These are phyloP conservation scores for Odobenus rosmarus DNA, from an alignment of 2,113 vertebrate species.

Conservation along the genomic window DNA sequence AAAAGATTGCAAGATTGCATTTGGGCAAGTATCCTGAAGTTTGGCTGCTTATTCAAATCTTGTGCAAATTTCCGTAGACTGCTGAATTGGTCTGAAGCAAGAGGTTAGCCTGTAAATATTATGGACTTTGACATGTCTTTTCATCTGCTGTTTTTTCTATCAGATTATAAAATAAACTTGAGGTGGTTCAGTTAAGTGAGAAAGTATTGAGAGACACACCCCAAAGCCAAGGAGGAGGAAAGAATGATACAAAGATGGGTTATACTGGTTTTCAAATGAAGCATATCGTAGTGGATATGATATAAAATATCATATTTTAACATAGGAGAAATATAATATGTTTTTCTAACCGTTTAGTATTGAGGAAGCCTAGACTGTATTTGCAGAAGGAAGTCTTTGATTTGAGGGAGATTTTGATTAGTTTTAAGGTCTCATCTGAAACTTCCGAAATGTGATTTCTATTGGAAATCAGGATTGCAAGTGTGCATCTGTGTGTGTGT, in stretches of 20 bases:
- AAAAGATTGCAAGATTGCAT: constrained; percentile 50
- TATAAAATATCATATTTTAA: constrained; percentile 25
- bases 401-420: background rate
- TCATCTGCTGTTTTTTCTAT: constrained; percentile 35
- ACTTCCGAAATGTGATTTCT: background rate
- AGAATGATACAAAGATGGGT: background rate
- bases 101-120: background rate
- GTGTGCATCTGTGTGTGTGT: fast-evolving
- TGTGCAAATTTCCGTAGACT: constrained; percentile 61
- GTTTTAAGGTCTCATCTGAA: constrained; percentile 32
- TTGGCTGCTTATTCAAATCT: constrained; percentile 61
- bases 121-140: background rate
- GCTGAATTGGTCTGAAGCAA: background rate
- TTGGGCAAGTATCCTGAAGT: constrained; percentile 60
- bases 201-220: background rate
- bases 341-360: constrained; percentile 23
- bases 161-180: constrained; percentile 50
- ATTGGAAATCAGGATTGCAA: background rate
- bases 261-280: background rate
- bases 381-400: constrained; percentile 10
- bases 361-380: background rate
- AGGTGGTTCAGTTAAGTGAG: background rate
- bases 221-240: background rate
- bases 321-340: background rate
- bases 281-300: background rate